Conservation (phyloP, 30 jellyfish, hydroid and myxozoan genomes). For the Chrysaora quinquecirrha region DNA sequence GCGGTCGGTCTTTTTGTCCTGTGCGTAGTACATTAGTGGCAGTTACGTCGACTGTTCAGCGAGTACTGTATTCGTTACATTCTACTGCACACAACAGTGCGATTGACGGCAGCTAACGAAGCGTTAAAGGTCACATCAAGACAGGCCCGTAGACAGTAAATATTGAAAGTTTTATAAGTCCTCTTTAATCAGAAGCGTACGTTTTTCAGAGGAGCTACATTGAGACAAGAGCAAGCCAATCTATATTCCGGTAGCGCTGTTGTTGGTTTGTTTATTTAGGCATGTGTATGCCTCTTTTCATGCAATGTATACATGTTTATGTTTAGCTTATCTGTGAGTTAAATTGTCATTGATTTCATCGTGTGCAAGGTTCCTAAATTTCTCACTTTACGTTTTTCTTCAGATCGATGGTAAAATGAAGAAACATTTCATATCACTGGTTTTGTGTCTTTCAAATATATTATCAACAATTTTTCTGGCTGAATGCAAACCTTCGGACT, state of each 20-base stretch:
- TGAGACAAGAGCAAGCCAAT: too few species aligned
- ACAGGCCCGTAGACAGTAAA: slow-evolving; percentile 9
- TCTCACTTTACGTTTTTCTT: background rate
- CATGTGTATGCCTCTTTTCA: background rate
- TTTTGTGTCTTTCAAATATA: background rate
- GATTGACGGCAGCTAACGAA: background rate
- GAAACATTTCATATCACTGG: background rate
- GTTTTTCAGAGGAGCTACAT: background rate
- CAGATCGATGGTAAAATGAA: background rate
- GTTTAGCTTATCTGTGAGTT: background rate
- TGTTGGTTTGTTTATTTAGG: background rate
- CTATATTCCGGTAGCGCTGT: too few species aligned
- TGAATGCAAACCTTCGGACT: slow-evolving; percentile 39
- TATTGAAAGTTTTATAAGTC: background rate
- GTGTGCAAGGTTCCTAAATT: background rate
- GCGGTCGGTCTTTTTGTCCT: too few species aligned
- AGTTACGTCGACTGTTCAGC: too few species aligned
- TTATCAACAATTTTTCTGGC: background rate
- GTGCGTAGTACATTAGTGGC: too few species aligned
- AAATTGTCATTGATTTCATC: background rate
- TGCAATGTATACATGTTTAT: background rate
- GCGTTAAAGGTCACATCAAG: slow-evolving; percentile 7
- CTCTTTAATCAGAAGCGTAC: background rate
- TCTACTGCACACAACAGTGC: too few species aligned
- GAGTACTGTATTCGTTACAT: too few species aligned